A percentile compares a stretch with the other conserved stretches of the same genome.
Conservation (phyloP, 1,140 invertebrate genomes). For the Anadara kagoshimensis region DNA sequence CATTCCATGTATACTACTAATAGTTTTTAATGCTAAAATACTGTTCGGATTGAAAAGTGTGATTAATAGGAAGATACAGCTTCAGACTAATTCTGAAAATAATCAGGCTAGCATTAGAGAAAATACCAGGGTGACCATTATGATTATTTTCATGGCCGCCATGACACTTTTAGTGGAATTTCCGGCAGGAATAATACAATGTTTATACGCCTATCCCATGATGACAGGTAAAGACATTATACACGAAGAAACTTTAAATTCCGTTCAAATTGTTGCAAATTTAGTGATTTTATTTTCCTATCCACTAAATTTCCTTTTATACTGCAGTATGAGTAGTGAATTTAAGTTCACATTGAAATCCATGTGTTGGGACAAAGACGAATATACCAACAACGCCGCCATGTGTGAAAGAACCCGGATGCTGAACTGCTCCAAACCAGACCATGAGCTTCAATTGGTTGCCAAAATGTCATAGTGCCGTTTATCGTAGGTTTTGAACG, state of each 20-base stretch:
- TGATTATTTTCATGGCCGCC: constrained; percentile 32
- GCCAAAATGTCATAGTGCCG: too few species aligned
- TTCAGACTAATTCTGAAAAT: constrained; percentile 27
- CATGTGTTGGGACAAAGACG: not conserved
- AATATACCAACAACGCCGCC: too few species aligned
- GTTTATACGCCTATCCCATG: constrained; percentile 19
- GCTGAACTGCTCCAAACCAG: too few species aligned
- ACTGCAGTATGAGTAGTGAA: constrained; percentile 31
- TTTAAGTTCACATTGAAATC: constrained; percentile 27
- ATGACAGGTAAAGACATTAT: constrained; percentile 5
- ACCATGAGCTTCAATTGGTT: too few species aligned
- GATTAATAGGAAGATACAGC: constrained; percentile 26
- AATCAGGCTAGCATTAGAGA: constrained; percentile 19
- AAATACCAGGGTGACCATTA: constrained; percentile 31
- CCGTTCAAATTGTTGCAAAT: constrained; percentile 23
- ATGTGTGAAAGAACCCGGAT: too few species aligned
- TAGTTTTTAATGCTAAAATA: constrained; percentile 30
- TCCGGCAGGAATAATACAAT: constrained; percentile 27
- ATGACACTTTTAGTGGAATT: constrained; percentile 32
- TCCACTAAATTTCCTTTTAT: constrained; percentile 31
- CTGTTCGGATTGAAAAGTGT: constrained; percentile 21
- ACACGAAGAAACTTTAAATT: constrained; percentile 2
- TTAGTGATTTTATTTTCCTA: constrained; percentile 34
- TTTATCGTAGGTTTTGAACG: too few species aligned
- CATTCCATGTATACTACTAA: constrained; percentile 32